Percentiles rank a stretch among this genome's conserved stretches.
These are phyloP conservation scores for Palythoa heliodiscus DNA, from an alignment of 92 coral and sea anemone species.

Conservation along the genomic window DNA sequence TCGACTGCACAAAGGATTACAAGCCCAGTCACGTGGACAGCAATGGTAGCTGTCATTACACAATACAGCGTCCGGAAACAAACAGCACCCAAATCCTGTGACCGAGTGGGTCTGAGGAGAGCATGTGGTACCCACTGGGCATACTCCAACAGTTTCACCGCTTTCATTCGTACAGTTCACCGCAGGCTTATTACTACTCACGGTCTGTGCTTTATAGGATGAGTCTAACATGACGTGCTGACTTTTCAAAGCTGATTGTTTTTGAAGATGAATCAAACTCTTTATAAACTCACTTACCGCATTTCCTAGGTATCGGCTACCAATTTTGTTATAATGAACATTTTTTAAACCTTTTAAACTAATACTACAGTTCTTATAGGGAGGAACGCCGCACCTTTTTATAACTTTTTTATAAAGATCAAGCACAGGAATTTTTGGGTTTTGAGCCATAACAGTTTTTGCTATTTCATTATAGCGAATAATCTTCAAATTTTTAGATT, in stretches of 20 bases:
- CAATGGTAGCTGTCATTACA: constrained; percentile 76
- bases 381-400: constrained; percentile 34
- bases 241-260: not conserved
- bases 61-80: constrained; percentile 58
- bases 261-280: constrained; percentile 18
- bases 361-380: constrained; percentile 51
- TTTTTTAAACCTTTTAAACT: constrained; percentile 30
- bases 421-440: constrained; percentile 25
- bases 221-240: not conserved
- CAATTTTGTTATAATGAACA: constrained; percentile 69
- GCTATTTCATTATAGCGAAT: constrained; percentile 17
- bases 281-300: constrained; percentile 48
- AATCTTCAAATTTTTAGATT: constrained; percentile 19
- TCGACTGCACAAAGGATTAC: constrained; percentile 37
- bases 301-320: constrained; percentile 58
- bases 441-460: constrained; percentile 33
- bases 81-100: constrained; percentile 78
- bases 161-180: constrained; percentile 43
- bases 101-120: constrained; percentile 49
- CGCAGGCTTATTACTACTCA: not conserved
- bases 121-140: constrained; percentile 78
- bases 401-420: constrained; percentile 38
- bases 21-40: constrained; percentile 72
- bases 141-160: constrained; percentile 59
- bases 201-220: not conserved